These are phyloP conservation scores for Penelope pileata DNA, from an alignment of 2,113 vertebrate species.

Conservation along the genomic window DNA sequence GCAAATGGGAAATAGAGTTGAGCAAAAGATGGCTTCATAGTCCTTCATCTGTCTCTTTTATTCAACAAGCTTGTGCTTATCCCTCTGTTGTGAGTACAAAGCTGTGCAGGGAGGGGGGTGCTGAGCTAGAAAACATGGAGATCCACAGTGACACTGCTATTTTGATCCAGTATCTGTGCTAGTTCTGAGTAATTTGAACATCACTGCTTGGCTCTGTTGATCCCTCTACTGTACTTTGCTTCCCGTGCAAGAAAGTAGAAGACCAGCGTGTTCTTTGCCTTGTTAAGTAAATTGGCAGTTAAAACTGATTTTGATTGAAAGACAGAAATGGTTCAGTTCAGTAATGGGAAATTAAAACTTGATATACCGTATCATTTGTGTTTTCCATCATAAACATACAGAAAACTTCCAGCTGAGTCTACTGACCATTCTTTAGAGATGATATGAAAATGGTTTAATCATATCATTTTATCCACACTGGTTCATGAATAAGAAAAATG, in stretches of 20 bases:
- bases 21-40: neutral
- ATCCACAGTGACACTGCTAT: neutral
- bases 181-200: neutral
- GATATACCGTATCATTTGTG: neutral
- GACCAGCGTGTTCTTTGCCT: neutral
- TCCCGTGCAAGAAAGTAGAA: neutral
- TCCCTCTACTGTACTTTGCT: neutral
- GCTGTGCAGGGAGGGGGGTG: neutral
- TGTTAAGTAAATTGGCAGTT: neutral
- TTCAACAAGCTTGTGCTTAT: neutral
- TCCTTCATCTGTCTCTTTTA: neutral
- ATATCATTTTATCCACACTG: neutral
- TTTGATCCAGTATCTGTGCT: neutral
- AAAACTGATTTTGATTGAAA: neutral
- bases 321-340: neutral
- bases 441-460: neutral
- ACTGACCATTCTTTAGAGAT: neutral
- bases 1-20: neutral
- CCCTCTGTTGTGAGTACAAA: neutral
- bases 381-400: neutral
- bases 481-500: neutral
- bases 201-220: neutral
- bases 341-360: neutral
- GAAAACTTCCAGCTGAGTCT: neutral
- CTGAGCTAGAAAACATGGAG: neutral